Evolutionary conservation across 1,140 invertebrate species (phyloP), one percentile per base, ranked within the genome.

Genomic region (Caenorhabditis inopinata): DNA sequence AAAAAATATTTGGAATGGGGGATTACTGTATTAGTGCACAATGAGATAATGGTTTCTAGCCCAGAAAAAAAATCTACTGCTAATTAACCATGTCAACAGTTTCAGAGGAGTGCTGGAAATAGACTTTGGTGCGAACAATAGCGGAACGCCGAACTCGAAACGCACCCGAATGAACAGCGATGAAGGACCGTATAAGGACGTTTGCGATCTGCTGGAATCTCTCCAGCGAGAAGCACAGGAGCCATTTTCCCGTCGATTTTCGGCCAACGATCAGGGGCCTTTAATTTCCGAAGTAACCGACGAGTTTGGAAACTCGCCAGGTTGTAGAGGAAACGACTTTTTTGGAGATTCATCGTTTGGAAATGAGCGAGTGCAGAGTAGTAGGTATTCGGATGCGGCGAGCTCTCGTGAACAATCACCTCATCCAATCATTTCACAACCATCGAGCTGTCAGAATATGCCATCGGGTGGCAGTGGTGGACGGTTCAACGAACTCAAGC

Each of bases 271-370:
- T 47, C 42, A 42, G 16, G 86, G 82, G 2, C 85, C 85, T 27
- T 85, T 88, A 14, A 87, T 87, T 46, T 83, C 85, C 29, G 86
- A 87, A 76, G 86, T 87, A 9, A 87, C 87, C 12, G 86, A 87
- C 27, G 86, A 88, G 47, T 45, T 88, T 29, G 81, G 46, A 12
- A 58, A 58, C 21, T 74, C 58, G 49, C 78, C 76, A 16, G 45
- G 12, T 53, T 21, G 76, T 53, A 27, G 76, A 38, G 45, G 27
- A 76, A 42, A 14, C 14, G 51, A 58, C n/a, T 4, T 62, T 14
- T 27, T 38, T 2, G 0, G 14, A 14, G 38, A 45, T 48, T 18
- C 9, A 2, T n/a, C n/a, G n/a, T 23, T 76, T n/a, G 12, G 7
- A 9, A 47, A 38, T 18, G 47, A 32, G 21, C 18, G 27, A 74